A percentile compares a stretch with the other conserved stretches of the same genome.
Conservation (phyloP, 2,113 vertebrate genomes). For the Hyperoodon ampullatus region DNA sequence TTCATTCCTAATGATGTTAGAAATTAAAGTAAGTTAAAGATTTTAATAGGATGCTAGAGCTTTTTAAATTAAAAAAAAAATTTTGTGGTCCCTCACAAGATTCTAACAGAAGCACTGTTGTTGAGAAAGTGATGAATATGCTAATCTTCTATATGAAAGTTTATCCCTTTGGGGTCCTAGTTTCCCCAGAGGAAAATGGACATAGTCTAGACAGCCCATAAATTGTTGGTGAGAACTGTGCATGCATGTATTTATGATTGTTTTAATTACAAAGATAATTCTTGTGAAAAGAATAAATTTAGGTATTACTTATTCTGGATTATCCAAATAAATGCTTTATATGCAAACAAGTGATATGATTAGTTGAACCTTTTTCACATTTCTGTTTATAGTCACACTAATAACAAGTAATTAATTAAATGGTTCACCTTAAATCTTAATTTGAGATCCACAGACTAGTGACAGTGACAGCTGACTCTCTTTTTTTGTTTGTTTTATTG, state of each 20-base stretch:
- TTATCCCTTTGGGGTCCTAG: neutral
- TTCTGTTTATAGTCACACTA: neutral
- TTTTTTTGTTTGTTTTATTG: neutral
- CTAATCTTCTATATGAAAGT: neutral
- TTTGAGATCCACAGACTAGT: neutral
- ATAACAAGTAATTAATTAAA: neutral
- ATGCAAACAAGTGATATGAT: neutral
- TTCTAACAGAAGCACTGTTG: neutral
- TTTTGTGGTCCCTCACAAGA: neutral
- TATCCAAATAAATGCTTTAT: neutral
- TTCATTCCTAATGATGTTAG: neutral
- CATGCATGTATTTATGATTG: neutral
- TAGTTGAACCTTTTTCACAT: neutral
- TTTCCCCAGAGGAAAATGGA: neutral
- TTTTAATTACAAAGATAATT: neutral
- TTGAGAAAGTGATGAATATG: constrained; percentile 23
- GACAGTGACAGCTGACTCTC: neutral
- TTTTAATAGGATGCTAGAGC: neutral
- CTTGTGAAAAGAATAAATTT: neutral
- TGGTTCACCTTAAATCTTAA: neutral
- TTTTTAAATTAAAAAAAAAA: neutral
- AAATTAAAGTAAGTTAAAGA: neutral
- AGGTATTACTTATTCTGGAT: neutral
- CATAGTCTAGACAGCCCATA: neutral
- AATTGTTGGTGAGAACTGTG: neutral